These are phyloP conservation scores for Catharus ustulatus DNA, from an alignment of 2,797 vertebrate genomes.

Conservation along the genomic window DNA sequence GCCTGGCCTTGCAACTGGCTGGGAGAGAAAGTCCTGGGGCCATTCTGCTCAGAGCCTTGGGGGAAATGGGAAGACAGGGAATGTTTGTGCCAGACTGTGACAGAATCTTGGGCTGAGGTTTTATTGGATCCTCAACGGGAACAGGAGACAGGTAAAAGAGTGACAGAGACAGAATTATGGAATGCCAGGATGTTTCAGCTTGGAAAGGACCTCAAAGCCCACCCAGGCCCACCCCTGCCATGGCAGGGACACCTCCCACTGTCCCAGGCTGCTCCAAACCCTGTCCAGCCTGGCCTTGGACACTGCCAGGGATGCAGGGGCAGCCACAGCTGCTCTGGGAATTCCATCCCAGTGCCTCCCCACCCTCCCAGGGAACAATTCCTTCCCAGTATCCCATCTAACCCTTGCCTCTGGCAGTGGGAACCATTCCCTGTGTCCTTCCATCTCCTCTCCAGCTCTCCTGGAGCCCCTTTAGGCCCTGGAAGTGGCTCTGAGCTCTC, in stretches of 20 bases:
- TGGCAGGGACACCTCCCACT: not conserved
- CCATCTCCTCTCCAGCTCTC: not conserved
- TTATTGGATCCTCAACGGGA: not conserved
- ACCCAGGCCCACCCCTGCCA: not conserved
- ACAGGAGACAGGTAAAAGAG: not conserved
- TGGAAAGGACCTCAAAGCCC: not conserved
- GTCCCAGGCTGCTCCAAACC: not conserved
- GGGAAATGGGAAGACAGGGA: not conserved
- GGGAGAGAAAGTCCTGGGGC: not conserved
- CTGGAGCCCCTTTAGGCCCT: not conserved
- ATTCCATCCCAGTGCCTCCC: not conserved
- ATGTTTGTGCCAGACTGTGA: not conserved
- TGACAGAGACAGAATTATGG: not conserved
- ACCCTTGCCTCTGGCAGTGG: not conserved
- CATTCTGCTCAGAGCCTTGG: accelerated
- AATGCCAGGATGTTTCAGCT: no score
- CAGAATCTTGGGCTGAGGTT: not conserved
- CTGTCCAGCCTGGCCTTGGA: accelerated
- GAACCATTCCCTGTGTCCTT: not conserved
- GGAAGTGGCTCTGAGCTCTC: accelerated
- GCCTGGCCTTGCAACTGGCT: not conserved
- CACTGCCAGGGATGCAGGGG: not conserved
- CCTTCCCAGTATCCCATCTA: accelerated
- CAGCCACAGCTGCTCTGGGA: not conserved
- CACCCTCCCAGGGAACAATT: not conserved